Conservation (phyloP, 2,888 invertebrate species). For the Onchidella celtica region DNA sequence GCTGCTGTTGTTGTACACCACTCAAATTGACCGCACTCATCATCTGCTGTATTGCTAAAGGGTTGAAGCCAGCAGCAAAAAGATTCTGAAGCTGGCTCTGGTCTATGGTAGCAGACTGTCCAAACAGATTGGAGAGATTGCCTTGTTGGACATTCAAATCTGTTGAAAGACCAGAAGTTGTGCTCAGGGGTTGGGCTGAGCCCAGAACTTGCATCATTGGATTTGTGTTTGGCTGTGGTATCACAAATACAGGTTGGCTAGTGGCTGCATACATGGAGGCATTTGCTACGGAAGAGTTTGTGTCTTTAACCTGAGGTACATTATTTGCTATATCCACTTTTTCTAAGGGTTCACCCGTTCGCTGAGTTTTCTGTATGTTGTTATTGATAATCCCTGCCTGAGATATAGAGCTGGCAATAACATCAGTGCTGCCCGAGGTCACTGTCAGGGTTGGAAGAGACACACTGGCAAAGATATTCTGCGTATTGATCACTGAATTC, state of each 20-base stretch:
- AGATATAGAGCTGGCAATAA: background rate
- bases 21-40: slow-evolving; percentile 33
- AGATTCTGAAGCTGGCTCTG: slow-evolving; percentile 38
- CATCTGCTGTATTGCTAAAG: slow-evolving; percentile 38
- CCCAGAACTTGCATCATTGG: slow-evolving; percentile 47
- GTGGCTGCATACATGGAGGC: slow-evolving; percentile 38
- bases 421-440: background rate
- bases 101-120: slow-evolving; percentile 9
- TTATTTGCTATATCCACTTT: slow-evolving; percentile 3
- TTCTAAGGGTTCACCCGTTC: background rate
- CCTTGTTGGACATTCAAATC: slow-evolving; percentile 17
- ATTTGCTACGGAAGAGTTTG: background rate
- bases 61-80: slow-evolving; percentile 31
- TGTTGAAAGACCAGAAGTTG: slow-evolving; percentile 11
- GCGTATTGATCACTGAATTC: slow-evolving; percentile 1
- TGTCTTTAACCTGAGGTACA: slow-evolving; percentile 24
- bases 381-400: background rate
- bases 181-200: slow-evolving; percentile 16
- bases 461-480: slow-evolving; percentile 36
- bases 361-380: background rate
- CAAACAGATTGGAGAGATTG: slow-evolving; percentile 8
- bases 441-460: slow-evolving; percentile 29
- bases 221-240: slow-evolving; percentile 40
- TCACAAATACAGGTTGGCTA: slow-evolving; percentile 46
- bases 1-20: slow-evolving; percentile 24